Base-by-base conservation (phyloP, 2,113 vertebrate species). In the Tiliqua scincoides region DNA sequence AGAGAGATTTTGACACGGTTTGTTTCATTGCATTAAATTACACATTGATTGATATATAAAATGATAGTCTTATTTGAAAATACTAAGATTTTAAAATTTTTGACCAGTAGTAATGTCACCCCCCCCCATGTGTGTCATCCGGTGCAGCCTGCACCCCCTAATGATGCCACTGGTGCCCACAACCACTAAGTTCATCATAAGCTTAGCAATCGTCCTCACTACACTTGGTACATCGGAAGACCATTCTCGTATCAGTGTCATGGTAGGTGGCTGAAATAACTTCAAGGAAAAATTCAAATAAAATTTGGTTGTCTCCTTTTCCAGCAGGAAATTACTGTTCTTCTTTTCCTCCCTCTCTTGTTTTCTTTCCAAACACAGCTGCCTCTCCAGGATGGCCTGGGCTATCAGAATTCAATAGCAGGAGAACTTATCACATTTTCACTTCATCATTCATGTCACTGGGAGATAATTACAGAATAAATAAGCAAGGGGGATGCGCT, bases 381-480 rank as follows among this genome's bases (percentile, higher is more conserved):
- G 23, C 1, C 37, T 88, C 82, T 30, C 6, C 71, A 40, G 71
- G 5, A 77, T 82, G 11, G 18, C 11, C 67, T 76, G 12, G 87
- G 59, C 40, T 70, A 89, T 89, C 70, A 87, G 52, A 85, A 89
- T 85, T 17, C 57, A 85, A 1, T 83, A 90, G 57, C 30, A 79
- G 30, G 73, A 86, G 88, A 40, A 21, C 1, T 83, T 83, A 85
- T 2, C 30, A 20, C 37, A 59, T 92, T 93, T 92, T 91, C 79
- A 68, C 59, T 83, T 93, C 79, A 90, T 90, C 86, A 62, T 68
- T 93, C 85, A 85, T 83, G 77, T 79, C 59, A 83, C 0, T 43
- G 74, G 79, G 70, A 90, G 71, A 89, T 87, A 82, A 90, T 91
- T 91, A 57, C 15, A 23, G 32, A 70, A 90, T 85, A 92, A 91